These are phyloP conservation scores for Nibea coibor DNA, from an alignment of 2,113 vertebrate species.

Conservation along the genomic window DNA sequence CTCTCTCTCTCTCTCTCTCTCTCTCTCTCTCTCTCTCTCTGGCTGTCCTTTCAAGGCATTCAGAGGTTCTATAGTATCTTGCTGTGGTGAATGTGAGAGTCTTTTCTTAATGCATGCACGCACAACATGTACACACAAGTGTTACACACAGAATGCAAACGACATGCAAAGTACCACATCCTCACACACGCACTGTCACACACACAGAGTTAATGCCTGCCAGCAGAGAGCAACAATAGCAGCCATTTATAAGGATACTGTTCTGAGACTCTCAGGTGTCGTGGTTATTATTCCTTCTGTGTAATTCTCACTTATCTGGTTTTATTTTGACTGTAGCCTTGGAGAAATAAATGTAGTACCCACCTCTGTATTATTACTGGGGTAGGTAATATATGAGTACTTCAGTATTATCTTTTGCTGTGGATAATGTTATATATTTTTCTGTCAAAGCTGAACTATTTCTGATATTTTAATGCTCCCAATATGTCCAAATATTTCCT, in stretches of 20 bases:
- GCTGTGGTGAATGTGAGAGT: constrained; percentile 22
- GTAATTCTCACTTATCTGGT: background rate
- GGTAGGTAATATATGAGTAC: background rate
- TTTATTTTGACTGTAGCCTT: background rate
- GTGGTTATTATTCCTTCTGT: background rate
- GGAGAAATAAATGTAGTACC: background rate
- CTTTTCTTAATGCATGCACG: constrained; percentile 14
- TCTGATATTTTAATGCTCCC: constrained; percentile 8
- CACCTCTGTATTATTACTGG: background rate
- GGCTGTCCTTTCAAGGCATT: constrained; percentile 24
- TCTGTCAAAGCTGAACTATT: background rate
- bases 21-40: background rate
- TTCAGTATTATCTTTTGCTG: background rate
- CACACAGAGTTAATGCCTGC: background rate
- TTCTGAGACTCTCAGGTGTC: constrained; percentile 15
- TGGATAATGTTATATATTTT: background rate
- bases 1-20: too few species aligned
- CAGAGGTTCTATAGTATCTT: constrained; percentile 6
- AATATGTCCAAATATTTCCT: constrained; percentile 17
- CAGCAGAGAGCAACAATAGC: constrained; percentile 6
- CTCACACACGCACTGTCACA: background rate
- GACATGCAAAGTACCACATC: constrained; percentile 6
- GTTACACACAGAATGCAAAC: background rate
- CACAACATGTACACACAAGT: background rate
- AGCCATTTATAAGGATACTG: constrained; percentile 1